phyloP scores from a whole-genome alignment of 35 echinoderm and acorn worm genomes.

The Patiria miniata region DNA sequence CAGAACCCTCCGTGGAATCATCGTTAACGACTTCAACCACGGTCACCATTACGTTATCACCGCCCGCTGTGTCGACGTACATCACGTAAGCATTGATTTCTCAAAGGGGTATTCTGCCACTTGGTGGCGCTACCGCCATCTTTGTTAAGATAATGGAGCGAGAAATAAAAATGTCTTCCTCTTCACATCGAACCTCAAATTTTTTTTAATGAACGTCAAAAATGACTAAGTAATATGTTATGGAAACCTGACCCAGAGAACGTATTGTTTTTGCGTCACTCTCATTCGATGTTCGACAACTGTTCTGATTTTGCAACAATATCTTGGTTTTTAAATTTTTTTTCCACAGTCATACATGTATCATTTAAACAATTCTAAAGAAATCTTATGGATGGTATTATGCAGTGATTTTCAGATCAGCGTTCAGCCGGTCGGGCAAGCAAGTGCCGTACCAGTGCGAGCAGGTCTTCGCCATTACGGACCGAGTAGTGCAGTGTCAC shows the following conservation, averaged over 20 bases:
- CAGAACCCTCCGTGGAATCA: not conserved
- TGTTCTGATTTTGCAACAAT: too few species aligned
- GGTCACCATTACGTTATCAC: not conserved
- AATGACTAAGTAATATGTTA: not conserved
- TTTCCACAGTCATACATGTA: too few species aligned
- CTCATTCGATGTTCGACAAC: too few species aligned
- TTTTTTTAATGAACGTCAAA: not conserved
- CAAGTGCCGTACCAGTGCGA: not conserved
- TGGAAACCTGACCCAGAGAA: too few species aligned
- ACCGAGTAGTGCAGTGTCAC: not conserved
- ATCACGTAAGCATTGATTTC: not conserved
- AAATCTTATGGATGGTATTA: not conserved
- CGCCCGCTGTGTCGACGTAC: not conserved
- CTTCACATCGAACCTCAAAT: too few species aligned
- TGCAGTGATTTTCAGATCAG: constrained; percentile 34
- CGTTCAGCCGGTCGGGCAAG: constrained; percentile 5
- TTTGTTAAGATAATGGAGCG: too few species aligned
- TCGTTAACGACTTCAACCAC: not conserved
- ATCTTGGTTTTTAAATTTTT: too few species aligned
- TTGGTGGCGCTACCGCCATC: too few species aligned
- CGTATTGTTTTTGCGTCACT: too few species aligned
- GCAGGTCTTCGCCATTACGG: not conserved
- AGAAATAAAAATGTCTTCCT: too few species aligned
- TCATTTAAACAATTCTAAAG: not conserved
- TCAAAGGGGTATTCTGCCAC: too few species aligned